Base-by-base conservation (phyloP, 2,797 vertebrate species). In the Amazonetta brasiliensis region DNA sequence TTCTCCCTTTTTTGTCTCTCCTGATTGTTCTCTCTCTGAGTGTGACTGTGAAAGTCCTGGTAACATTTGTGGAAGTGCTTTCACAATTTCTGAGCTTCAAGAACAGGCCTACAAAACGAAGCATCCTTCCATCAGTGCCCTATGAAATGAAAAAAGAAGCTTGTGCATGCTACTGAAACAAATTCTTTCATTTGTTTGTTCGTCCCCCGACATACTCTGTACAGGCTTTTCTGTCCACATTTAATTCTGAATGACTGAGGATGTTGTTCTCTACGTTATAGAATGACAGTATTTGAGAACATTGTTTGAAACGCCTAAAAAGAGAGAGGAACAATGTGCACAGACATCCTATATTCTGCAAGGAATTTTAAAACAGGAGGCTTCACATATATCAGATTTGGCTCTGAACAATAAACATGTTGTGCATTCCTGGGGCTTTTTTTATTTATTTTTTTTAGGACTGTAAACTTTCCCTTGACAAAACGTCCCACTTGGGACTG, bases 341-440 rank as follows among this genome's bases (percentile, higher is more conserved):
- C 7, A 67, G 56, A 15, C 39, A 62, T 16, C 50, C 13, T 73
- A 7, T 28, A 50, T 2, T 33, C n/a, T 28, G n/a, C 11, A 89
- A 79, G 46, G 85, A 86, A 72, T 75, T 87, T 44, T 64, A 71
- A 94, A 82, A 68, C 0, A 0, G 0, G 6, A 87, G 48, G 52
- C 33, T 87, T 89, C 78, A 25, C 2, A 1, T 60, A 28, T 23
- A 89, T 67, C 75, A 80, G 35, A 71, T 87, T 95, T 72, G 69
- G 39, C 33, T 69, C 71, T 80, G 60, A 90, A 79, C 73, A 91
- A 80, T 74, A 91, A 85, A 91, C 26, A 84, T 6, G 41, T 35
- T 87, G 18, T 74, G 54, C 77, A 63, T 88, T 92, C 63, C 59
- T 67, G 11, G 9, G 54, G 7, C 11, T 3, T 13, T 7, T 43